A percentile compares a stretch with the other conserved stretches of the same genome.
phyloP scores from a whole-genome alignment of 2,888 invertebrate species.

The Pollenia griseotomentosa region DNA sequence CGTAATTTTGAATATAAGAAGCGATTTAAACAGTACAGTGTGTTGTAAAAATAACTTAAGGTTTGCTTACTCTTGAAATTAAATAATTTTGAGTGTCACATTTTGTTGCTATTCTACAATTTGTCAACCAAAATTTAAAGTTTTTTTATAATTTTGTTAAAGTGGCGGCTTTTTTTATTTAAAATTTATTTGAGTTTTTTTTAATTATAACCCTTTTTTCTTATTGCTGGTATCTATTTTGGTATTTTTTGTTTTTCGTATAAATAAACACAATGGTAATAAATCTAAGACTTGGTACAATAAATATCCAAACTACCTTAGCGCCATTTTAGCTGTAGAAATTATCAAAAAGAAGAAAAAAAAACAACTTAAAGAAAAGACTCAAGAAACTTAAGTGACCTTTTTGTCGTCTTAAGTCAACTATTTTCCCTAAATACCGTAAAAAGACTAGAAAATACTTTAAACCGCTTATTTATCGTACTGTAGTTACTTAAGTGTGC shows the following conservation, averaged over 20 bases:
- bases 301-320: slow-evolving; percentile 48
- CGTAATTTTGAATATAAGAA: slow-evolving; percentile 15
- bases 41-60: not conserved
- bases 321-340: slow-evolving; percentile 57
- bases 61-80: slow-evolving; percentile 21
- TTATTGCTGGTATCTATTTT: not conserved
- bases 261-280: slow-evolving; percentile 48
- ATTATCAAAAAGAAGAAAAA: not conserved
- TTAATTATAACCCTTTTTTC: slow-evolving; percentile 30
- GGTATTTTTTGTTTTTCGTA: not conserved
- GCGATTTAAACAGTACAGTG: not conserved
- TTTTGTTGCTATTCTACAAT: slow-evolving; percentile 6
- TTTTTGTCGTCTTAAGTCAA: slow-evolving; percentile 62
- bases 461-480: slow-evolving; percentile 48
- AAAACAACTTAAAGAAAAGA: not conserved
- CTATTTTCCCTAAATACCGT: slow-evolving; percentile 36
- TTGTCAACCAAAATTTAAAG: slow-evolving; percentile 39
- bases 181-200: not conserved
- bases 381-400: slow-evolving; percentile 39
- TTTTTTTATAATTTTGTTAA: not conserved
- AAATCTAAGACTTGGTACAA: slow-evolving; percentile 43
- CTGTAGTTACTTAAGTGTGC: slow-evolving; percentile 40
- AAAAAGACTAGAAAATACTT: slow-evolving; percentile 39
- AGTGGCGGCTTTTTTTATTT: slow-evolving; percentile 22
- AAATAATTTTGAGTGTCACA: not conserved